Base-by-base conservation (phyloP, 2,797 vertebrate species). In the Acridotheres tristis region DNA sequence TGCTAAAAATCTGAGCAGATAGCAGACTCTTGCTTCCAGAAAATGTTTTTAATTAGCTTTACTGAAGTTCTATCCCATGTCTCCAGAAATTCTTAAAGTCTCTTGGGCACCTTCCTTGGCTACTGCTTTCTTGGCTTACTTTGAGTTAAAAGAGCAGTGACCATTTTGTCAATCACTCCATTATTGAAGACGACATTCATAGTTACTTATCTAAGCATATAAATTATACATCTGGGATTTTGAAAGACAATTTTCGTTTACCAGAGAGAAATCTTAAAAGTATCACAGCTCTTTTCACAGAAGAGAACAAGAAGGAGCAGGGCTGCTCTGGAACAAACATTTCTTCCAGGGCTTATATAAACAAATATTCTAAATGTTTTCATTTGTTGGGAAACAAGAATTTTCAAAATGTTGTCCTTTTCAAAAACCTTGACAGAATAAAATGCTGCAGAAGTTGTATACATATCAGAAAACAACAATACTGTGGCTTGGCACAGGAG, bases 371-470 rank as follows among this genome's bases (percentile, higher is more conserved):
- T 85, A 45, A 86, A 69, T 83, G 38, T 92, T 94, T 87, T 91
- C 58, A 81, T 75, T 84, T 92, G 68, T 90, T 87, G 87, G 68
- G 27, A 38, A 85, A 92, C 81, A 94, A 96, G 79, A 93, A 81
- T 85, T 96, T 87, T 89, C 63, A 92, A 92, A 92, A 94, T 20
- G 29, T 57, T 91, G 22, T 47, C 59, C 85, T 94, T 92, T 89
- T 94, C 57, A 92, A 95, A 96, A 96, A 76, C 5, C 32, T 38
- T 40, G 45, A 68, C 32, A 65, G 9, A 77, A 66, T 23, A 58
- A 91, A 91, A 93, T 88, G 67, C 43, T 65, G 34, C 67, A 77
- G 34, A 22, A 87, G 13, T 40, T 93, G 19, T 58, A 69, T 22
- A 81, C 30, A n/a, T 71, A 88, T 74, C 77, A 92, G 58, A 84